These are phyloP conservation scores for Acropternis orthonyx DNA, from an alignment of 2,797 vertebrate genomes.

Conservation along the genomic window DNA sequence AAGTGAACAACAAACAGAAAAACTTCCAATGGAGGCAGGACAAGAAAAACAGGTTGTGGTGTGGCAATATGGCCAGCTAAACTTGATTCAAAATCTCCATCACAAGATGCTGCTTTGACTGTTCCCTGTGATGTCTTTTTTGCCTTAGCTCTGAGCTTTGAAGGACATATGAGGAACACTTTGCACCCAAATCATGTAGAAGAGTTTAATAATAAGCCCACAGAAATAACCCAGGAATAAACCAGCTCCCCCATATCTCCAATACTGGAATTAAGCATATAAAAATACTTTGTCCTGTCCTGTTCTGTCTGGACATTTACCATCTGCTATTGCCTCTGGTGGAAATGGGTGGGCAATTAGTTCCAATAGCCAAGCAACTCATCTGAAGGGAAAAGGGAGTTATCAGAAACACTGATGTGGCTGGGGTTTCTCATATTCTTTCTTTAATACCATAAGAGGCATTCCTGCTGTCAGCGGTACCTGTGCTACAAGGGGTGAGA, in stretches of 20 bases:
- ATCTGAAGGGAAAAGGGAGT: background rate
- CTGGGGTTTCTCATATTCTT: fast-evolving
- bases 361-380: background rate
- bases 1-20: background rate
- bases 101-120: background rate
- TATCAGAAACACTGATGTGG: background rate
- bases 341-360: background rate
- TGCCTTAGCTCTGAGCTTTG: background rate
- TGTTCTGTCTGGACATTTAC: background rate
- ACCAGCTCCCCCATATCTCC: background rate
- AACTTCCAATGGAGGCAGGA: background rate
- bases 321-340: background rate
- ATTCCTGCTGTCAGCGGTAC: background rate
- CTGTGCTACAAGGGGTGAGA: background rate
- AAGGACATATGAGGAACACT: background rate
- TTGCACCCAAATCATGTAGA: background rate
- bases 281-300: background rate
- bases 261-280: background rate
- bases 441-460: background rate
- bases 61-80: background rate
- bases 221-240: background rate
- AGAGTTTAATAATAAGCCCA: background rate
- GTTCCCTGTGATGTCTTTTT: background rate
- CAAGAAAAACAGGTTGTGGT: background rate
- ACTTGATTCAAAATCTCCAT: background rate